Evolutionary conservation across 2,888 invertebrate species (phyloP).

Genomic region (Acanthosepion esculentum): DNA sequence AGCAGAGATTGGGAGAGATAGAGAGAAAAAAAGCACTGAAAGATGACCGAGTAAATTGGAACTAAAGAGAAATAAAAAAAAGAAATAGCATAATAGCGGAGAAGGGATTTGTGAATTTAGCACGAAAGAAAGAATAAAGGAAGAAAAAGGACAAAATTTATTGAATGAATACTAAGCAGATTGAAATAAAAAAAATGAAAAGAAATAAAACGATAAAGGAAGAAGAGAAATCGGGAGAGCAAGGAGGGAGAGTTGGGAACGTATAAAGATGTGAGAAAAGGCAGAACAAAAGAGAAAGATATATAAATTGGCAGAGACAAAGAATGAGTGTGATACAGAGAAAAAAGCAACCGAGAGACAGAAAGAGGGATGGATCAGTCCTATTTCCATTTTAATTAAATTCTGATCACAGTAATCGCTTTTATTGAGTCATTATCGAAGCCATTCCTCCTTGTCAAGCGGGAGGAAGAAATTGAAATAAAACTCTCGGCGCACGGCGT

Average conservation of each 20-base stretch:
- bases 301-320: not conserved
- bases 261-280: not conserved
- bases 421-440: not conserved
- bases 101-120: not conserved
- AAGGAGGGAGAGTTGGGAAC: not conserved
- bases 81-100: not conserved
- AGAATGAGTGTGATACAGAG: not conserved
- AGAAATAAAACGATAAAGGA: not conserved
- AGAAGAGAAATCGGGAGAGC: not conserved
- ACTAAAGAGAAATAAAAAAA: not conserved
- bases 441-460: slow-evolving; percentile 33
- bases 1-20: not conserved
- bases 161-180: not conserved
- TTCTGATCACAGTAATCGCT: not conserved
- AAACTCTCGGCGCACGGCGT: not conserved
- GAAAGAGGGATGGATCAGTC: not conserved
- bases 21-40: not conserved
- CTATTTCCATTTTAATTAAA: not conserved
- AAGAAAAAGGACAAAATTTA: not conserved
- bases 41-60: not conserved
- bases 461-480: slow-evolving; percentile 22
- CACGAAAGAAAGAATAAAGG: not conserved
- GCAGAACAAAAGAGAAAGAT: not conserved
- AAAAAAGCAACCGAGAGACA: not conserved
- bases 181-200: not conserved